phyloP scores from a whole-genome alignment of 2,888 invertebrate genomes.

The Epistrophe eligans region DNA sequence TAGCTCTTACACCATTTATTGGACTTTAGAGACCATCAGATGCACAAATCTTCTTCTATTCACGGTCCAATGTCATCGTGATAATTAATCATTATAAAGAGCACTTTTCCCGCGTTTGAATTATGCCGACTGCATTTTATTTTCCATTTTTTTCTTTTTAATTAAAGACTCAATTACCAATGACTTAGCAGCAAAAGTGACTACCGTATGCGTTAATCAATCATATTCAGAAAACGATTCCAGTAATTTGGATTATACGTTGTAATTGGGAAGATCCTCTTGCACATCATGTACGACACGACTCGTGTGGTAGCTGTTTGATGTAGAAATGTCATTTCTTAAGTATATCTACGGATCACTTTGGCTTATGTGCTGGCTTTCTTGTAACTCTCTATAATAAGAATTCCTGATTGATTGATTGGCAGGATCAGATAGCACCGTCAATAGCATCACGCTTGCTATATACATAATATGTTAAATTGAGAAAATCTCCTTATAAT shows the following conservation, averaged over 20 bases:
- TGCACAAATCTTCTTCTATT: background rate
- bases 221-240: slow-evolving; percentile 65
- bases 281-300: background rate
- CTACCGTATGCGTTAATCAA: slow-evolving; percentile 55
- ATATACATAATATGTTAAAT: background rate
- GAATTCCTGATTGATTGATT: slow-evolving; percentile 75
- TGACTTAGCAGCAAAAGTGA: background rate
- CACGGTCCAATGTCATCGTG: slow-evolving; percentile 8
- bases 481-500: slow-evolving; percentile 50
- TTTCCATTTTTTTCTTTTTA: slow-evolving; percentile 58
- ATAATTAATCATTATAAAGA: slow-evolving; percentile 53
- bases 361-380: background rate
- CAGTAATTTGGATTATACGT: slow-evolving; percentile 46
- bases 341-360: background rate
- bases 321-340: slow-evolving; percentile 51
- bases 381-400: slow-evolving; percentile 24
- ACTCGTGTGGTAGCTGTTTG: slow-evolving; percentile 34
- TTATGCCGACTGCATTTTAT: slow-evolving; percentile 30
- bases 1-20: background rate
- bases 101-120: slow-evolving; percentile 50
- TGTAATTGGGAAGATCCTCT: slow-evolving; percentile 59
- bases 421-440: slow-evolving; percentile 68
- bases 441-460: slow-evolving; percentile 39
- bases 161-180: slow-evolving; percentile 60
- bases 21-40: background rate